Base-by-base conservation (phyloP, 2,888 invertebrate genomes). In the Drosophila siamana region DNA sequence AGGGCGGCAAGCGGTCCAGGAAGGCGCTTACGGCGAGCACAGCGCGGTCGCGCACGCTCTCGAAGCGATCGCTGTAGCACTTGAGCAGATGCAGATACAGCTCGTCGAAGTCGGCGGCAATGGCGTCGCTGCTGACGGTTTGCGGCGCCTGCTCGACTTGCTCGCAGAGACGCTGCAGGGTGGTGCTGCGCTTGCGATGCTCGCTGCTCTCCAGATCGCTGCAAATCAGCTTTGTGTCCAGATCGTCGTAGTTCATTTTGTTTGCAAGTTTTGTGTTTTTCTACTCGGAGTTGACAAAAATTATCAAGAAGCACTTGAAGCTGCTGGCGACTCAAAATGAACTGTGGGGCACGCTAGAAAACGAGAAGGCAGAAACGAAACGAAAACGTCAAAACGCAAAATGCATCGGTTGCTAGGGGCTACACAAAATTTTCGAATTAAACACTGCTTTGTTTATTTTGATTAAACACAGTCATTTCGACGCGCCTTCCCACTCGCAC, bases 1-100 rank as follows among this genome's bases (percentile, higher is more conserved):
- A 94, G 0, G 94, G 91, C 0, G 95, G 95, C 24, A 96, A 89
- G 28, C 92, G 92, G 0, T 80, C 64, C n/a, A 92, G 64, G 13
- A 91, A 91, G 2, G 78, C 71, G 11, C 68, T 86, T 0, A 92
- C 88, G 0, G 89, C 88, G 7, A 67, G 38, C 1, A 88, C 86
- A 0, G 92, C 81, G 8, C 80, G 68, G 48, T 89, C 88, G 0
- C 92, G 89, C 15, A 91, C 91, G 57, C 87, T 89, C 59, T 92
- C 92, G 50, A 81, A 92, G 8, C 89, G 90, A 76, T 92, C 92
- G 0, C 80, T 69, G 56, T 92, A 92, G 52, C 91, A 91, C 40
- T 92, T 92, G 0, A 92, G 72, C 28, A 92, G 78, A 71, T 91
- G 89, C 48, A 92, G 67, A 69, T 92, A 92, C 4, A 85, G 79